These are phyloP conservation scores for Capreolus pygargus DNA, from an alignment of 2,113 vertebrate species.

Conservation along the genomic window DNA sequence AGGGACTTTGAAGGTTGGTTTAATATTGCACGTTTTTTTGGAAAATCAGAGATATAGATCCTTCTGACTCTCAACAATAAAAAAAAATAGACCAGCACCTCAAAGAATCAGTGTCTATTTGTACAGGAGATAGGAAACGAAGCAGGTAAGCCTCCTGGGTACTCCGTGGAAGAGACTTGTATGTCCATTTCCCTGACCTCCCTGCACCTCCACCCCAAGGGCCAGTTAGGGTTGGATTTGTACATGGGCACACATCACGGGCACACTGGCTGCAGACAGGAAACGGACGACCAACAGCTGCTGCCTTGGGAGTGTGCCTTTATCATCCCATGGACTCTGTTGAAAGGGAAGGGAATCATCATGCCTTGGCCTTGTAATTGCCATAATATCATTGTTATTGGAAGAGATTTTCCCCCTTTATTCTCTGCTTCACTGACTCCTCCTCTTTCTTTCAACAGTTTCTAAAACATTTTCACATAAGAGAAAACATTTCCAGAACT, in stretches of 20 bases:
- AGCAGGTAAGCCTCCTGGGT: neutral
- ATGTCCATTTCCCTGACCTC: neutral
- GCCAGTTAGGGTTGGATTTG: neutral
- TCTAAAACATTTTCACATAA: neutral
- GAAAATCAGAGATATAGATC: neutral
- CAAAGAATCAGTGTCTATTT: neutral
- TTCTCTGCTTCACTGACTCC: neutral
- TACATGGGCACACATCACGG: accelerated
- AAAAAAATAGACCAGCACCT: neutral
- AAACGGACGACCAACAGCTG: neutral
- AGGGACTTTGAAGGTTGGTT: neutral
- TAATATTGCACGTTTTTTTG: neutral
- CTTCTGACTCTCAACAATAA: neutral
- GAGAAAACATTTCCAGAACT: neutral
- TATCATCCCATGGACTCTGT: neutral
- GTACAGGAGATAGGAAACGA: neutral
- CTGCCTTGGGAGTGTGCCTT: neutral
- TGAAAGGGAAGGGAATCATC: neutral
- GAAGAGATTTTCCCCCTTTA: neutral
- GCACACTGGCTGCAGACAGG: neutral
- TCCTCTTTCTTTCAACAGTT: neutral
- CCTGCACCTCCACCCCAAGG: neutral
- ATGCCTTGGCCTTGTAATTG: neutral
- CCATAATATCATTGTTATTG: neutral
- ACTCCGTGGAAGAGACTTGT: neutral